Evolutionary conservation across 2,888 invertebrate genomes (phyloP).

Genomic region (Pharmacophagus antenor): DNA sequence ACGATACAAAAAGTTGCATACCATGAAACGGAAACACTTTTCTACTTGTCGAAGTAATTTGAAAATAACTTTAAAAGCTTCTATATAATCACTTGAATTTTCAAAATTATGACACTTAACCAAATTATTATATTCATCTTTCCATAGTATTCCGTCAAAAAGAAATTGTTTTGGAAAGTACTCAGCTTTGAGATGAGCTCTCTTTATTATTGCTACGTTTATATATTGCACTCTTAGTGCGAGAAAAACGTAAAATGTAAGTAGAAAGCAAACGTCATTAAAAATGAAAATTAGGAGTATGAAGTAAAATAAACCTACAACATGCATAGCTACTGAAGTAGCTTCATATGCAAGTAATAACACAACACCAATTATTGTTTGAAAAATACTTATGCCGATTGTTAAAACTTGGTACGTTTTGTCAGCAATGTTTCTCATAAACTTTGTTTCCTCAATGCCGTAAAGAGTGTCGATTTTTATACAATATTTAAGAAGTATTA

Average conservation of each 20-base stretch:
- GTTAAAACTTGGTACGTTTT: constrained; percentile 36
- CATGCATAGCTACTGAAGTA: constrained; percentile 34
- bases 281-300: constrained; percentile 46
- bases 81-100: constrained; percentile 40
- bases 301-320: constrained; percentile 43
- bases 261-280: constrained; percentile 46
- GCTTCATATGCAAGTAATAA: constrained; percentile 32
- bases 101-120: constrained; percentile 48
- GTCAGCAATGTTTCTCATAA: constrained; percentile 49
- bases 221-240: constrained; percentile 52
- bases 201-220: constrained; percentile 57
- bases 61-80: constrained; percentile 48
- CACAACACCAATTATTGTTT: constrained; percentile 36
- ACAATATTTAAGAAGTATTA: constrained; percentile 42
- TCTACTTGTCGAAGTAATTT: constrained; percentile 43
- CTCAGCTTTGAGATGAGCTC: constrained; percentile 45
- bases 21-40: constrained; percentile 46
- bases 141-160: constrained; percentile 53
- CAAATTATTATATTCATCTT: constrained; percentile 43
- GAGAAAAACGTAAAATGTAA: constrained; percentile 42
- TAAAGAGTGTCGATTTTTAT: constrained; percentile 55
- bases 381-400: constrained; percentile 36
- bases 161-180: constrained; percentile 51
- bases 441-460: constrained; percentile 53
- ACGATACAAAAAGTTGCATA: constrained; percentile 39